Conservation (phyloP, 1,140 invertebrate species). For the Cryptotermes secundus region DNA sequence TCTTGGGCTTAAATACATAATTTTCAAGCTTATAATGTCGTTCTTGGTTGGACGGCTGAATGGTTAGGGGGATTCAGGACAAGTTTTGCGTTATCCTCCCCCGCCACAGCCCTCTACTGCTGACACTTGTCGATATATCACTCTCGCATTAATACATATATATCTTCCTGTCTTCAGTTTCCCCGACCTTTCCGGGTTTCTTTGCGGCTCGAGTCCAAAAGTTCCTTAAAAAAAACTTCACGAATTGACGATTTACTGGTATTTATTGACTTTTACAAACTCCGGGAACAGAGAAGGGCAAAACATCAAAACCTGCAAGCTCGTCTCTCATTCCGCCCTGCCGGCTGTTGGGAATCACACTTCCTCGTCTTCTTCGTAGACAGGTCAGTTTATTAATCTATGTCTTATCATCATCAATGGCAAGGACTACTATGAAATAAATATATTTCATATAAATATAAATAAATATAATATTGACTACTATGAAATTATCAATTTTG, state of each 20-base stretch:
- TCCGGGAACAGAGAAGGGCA: background rate
- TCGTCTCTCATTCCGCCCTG: background rate
- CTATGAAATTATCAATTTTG: too few species aligned
- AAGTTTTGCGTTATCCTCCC: background rate
- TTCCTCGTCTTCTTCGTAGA: background rate
- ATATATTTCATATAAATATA: too few species aligned
- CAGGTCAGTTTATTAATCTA: too few species aligned
- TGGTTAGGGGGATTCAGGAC: background rate
- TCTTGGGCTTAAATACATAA: background rate
- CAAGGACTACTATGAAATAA: too few species aligned
- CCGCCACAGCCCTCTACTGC: background rate
- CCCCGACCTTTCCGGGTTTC: background rate
- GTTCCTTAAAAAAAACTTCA: background rate
- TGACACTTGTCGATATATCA: constrained; percentile 24
- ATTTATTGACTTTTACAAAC: constrained; percentile 12
- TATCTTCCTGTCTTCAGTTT: constrained; percentile 15
- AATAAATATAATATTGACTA: too few species aligned
- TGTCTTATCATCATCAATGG: too few species aligned
- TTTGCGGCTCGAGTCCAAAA: background rate
- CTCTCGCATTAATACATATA: constrained; percentile 12
- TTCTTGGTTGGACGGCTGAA: background rate
- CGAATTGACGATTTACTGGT: constrained; percentile 6
- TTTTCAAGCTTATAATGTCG: background rate
- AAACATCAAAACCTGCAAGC: background rate
- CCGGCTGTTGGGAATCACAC: background rate